phyloP scores from a whole-genome alignment of 2,888 invertebrate species.

The Agriopis marginaria region DNA sequence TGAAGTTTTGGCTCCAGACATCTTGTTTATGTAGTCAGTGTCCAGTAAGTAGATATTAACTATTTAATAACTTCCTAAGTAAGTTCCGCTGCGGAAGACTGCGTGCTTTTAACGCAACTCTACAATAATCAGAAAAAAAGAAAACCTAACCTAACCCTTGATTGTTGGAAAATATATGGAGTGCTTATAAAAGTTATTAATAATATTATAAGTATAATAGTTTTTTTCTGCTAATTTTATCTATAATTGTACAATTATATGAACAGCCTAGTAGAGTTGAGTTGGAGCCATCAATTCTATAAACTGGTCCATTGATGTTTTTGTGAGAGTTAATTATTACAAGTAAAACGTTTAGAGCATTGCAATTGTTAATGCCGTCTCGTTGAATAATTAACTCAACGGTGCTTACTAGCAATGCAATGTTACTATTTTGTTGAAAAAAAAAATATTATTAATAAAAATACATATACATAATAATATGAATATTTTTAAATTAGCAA shows the following conservation, averaged over 20 bases:
- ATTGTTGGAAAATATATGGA: no score
- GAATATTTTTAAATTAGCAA: no score
- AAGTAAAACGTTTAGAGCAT: conserved; percentile 52
- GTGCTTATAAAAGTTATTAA: background rate
- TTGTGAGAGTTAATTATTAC: conserved; percentile 63
- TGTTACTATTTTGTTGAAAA: no score
- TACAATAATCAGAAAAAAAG: background rate
- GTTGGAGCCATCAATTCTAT: conserved; percentile 16
- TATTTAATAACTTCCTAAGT: no score
- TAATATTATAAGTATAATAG: background rate
- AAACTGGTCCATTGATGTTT: conserved; percentile 43
- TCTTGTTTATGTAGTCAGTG: no score
- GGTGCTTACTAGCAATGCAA: conserved; percentile 20
- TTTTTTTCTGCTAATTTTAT: background rate
- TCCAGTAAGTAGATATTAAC: no score
- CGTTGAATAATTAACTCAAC: conserved; percentile 47
- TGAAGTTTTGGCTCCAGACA: no score
- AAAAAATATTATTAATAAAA: no score
- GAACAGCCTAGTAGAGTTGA: background rate
- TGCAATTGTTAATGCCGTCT: conserved; percentile 47
- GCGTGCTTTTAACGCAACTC: background rate
- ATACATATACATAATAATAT: no score
- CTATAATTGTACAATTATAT: background rate
- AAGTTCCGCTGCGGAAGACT: no score
- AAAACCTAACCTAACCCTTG: no score